A percentile compares a stretch with the other conserved stretches of the same genome.
Conservation (phyloP, 2,797 vertebrate species). For the Malurus splendens region DNA sequence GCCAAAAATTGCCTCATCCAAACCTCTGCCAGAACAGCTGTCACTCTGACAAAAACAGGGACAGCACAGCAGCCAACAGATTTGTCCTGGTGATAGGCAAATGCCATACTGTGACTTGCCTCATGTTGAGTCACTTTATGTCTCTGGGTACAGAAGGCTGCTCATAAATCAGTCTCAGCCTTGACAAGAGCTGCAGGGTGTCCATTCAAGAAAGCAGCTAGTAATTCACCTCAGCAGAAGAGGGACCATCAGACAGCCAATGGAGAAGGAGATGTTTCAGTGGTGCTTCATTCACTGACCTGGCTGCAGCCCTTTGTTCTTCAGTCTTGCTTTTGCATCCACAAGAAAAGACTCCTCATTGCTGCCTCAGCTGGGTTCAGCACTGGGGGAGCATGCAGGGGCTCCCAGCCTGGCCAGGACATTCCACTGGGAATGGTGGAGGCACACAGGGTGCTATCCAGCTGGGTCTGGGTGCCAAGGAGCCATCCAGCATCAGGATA, state of each 20-base stretch:
- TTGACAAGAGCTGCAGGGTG: background rate
- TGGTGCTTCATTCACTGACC: background rate
- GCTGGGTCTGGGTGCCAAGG: background rate
- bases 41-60: background rate
- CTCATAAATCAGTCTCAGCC: accelerated
- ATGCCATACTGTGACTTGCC: background rate
- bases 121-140: background rate
- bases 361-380: accelerated
- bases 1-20: background rate
- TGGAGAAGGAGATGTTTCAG: background rate
- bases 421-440: accelerated
- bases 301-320: background rate
- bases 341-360: background rate
- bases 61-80: background rate
- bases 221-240: background rate
- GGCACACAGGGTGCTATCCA: accelerated
- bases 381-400: accelerated
- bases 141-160: background rate
- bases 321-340: background rate
- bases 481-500: accelerated
- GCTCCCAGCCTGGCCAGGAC: background rate
- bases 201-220: background rate
- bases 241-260: background rate
- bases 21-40: background rate
- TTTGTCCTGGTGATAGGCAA: background rate